phyloP scores from a whole-genome alignment of 1,140 invertebrate genomes.

The Drosophila saltans region DNA sequence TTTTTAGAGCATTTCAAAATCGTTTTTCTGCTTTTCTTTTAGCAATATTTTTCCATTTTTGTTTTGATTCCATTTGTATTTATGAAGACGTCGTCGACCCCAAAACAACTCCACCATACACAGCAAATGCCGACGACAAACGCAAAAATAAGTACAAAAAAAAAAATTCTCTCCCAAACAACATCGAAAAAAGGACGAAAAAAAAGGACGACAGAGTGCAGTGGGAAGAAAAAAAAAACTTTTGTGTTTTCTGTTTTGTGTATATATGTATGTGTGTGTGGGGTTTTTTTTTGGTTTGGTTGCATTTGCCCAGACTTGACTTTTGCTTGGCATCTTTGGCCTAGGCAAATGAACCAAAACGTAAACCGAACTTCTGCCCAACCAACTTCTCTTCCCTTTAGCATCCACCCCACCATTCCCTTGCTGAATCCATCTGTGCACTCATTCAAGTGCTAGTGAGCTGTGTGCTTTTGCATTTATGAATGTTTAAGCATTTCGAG shows the following conservation, averaged over 20 bases:
- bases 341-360: slow-evolving; percentile 56
- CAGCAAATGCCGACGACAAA: slow-evolving; percentile 14
- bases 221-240: slow-evolving; percentile 29
- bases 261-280: slow-evolving; percentile 2
- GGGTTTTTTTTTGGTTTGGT: slow-evolving; percentile 49
- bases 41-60: slow-evolving; percentile 31
- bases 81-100: slow-evolving; percentile 53
- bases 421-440: slow-evolving; percentile 8
- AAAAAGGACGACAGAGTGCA: slow-evolving; percentile 38
- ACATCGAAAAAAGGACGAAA: slow-evolving; percentile 38
- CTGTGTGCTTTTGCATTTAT: slow-evolving; percentile 74
- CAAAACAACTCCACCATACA: neutral
- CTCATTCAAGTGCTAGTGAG: slow-evolving; percentile 40
- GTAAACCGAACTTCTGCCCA: slow-evolving; percentile 16
- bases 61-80: slow-evolving; percentile 53
- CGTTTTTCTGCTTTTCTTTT: neutral
- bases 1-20: slow-evolving; percentile 26
- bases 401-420: neutral
- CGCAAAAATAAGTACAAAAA: slow-evolving; percentile 21
- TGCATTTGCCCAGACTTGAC: slow-evolving; percentile 64
- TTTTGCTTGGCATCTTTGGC: slow-evolving; percentile 57
- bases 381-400: neutral
- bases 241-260: slow-evolving; percentile 31
- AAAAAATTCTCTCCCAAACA: slow-evolving; percentile 24
- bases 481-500: slow-evolving; percentile 72